phyloP scores from a whole-genome alignment of 1,140 invertebrate species.

The Pseudomyrmex cubaensis region DNA sequence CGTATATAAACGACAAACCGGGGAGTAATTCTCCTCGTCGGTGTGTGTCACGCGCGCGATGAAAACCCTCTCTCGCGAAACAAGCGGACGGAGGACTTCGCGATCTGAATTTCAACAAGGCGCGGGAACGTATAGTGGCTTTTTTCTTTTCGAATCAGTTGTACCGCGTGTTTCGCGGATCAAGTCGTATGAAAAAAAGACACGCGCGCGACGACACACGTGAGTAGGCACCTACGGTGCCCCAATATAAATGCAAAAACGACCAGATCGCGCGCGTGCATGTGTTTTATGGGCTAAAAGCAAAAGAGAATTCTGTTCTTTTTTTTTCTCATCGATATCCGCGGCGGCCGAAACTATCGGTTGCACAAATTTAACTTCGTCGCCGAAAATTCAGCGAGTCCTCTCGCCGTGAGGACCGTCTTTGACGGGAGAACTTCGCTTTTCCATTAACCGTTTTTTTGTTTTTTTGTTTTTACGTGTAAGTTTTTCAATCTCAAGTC shows the following conservation, averaged over 20 bases:
- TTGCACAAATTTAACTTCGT: conserved; percentile 18
- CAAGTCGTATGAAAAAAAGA: conserved; percentile 45
- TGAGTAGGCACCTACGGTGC: conserved; percentile 13
- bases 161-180: conserved; percentile 44
- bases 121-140: neutral
- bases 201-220: neutral
- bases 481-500: too few species aligned
- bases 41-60: conserved; percentile 13
- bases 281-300: conserved; percentile 56
- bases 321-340: conserved; percentile 73
- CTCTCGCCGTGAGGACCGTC: neutral
- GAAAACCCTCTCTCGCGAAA: conserved; percentile 25
- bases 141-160: conserved; percentile 51
- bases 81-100: conserved; percentile 32
- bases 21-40: neutral
- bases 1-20: neutral
- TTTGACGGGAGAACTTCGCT: neutral
- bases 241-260: conserved; percentile 79
- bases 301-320: conserved; percentile 54
- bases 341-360: conserved; percentile 68
- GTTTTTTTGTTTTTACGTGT: too few species aligned
- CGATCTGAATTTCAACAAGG: conserved; percentile 51
- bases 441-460: neutral
- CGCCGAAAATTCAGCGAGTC: conserved; percentile 46
- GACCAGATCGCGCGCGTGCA: conserved; percentile 20